These are phyloP conservation scores for Dicrostonyx torquatus DNA, from an alignment of 2,797 vertebrate species.

Conservation along the genomic window DNA sequence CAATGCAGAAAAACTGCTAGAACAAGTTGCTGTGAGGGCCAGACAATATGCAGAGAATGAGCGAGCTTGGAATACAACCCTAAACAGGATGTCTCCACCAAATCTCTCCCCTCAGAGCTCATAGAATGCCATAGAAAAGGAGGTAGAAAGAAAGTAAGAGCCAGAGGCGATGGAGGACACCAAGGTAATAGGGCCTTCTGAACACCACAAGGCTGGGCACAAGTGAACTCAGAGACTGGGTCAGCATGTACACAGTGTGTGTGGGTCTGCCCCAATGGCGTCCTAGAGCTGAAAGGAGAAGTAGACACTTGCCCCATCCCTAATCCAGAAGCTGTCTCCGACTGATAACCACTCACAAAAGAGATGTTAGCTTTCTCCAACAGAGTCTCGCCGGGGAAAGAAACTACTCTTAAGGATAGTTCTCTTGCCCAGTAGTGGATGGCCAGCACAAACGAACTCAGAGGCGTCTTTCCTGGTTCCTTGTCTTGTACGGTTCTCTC, in stretches of 20 bases:
- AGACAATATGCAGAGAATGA: not conserved
- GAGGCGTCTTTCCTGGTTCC: not conserved
- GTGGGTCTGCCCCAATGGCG: not conserved
- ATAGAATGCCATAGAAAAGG: too few relatives aligned
- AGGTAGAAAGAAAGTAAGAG: too few relatives aligned
- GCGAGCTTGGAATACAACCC: not conserved
- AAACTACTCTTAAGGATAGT: too few relatives aligned
- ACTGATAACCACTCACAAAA: not conserved
- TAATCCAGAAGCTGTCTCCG: too few relatives aligned
- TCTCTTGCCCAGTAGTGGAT: not conserved
- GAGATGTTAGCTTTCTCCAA: not conserved
- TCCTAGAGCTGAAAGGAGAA: not conserved
- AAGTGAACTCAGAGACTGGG: not conserved
- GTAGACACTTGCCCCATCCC: too few relatives aligned
- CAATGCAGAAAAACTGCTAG: constrained; percentile 89
- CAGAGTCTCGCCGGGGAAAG: not conserved
- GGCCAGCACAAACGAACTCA: not conserved
- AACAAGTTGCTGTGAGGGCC: not conserved
- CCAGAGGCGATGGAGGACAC: too few relatives aligned
- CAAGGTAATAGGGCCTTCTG: not conserved
- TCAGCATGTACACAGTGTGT: not conserved
- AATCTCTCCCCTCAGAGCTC: too few relatives aligned
- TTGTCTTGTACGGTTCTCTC: not conserved
- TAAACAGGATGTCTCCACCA: not conserved
- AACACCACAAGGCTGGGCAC: not conserved